Evolutionary conservation across 1,140 invertebrate species (phyloP).

Genomic region (Trichonephila clavata): DNA sequence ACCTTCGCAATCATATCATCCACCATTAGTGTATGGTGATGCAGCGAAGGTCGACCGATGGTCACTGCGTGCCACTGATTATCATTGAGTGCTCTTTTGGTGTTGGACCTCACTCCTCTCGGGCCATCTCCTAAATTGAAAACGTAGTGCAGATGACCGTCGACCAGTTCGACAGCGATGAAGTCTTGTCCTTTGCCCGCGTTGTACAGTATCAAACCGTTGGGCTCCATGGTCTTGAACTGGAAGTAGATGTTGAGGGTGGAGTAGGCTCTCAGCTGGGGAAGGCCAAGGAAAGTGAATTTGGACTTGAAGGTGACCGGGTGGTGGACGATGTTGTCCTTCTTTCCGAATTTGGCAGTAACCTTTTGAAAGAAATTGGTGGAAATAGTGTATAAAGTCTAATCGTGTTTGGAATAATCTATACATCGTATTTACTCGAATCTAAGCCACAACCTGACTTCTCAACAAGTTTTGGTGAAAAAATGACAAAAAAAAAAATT

Average conservation of each 20-base stretch:
- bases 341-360: conserved; percentile 85
- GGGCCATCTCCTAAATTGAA: conserved; percentile 96
- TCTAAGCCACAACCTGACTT: no score
- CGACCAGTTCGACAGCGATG: conserved; percentile 92
- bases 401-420: no score
- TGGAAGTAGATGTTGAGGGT: conserved; percentile 94
- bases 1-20: conserved; percentile 94
- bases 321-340: conserved; percentile 90
- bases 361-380: conserved; percentile 80
- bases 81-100: conserved; percentile 91
- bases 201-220: conserved; percentile 96
- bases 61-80: conserved; percentile 96
- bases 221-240: conserved; percentile 95
- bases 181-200: conserved; percentile 93
- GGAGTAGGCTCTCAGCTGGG: conserved; percentile 92
- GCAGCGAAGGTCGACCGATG: conserved; percentile 91
- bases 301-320: conserved; percentile 95
- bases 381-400: no score
- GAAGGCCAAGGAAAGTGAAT: conserved; percentile 93
- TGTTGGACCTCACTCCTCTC: conserved; percentile 90
- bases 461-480: no score
- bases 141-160: conserved; percentile 94
- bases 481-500: no score
- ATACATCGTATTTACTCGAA: no score
- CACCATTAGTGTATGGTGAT: conserved; percentile 93